These are phyloP conservation scores for Marmota flaviventris DNA, from an alignment of 2,113 vertebrate genomes.

Conservation along the genomic window DNA sequence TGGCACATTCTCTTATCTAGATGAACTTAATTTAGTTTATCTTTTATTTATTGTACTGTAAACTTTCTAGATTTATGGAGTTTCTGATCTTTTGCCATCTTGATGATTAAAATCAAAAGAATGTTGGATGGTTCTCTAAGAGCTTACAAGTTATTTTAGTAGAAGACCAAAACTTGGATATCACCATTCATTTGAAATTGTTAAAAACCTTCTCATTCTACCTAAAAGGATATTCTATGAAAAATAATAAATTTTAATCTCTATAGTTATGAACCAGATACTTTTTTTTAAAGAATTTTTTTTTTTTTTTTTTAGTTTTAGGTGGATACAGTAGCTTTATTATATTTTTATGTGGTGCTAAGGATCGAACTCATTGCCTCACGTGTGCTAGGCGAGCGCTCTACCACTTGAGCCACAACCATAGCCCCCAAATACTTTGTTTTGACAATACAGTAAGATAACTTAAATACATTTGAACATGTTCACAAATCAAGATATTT, in stretches of 20 bases:
- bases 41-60: slow-evolving; percentile 41
- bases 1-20: slow-evolving; percentile 29
- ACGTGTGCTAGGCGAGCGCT: too few relatives aligned
- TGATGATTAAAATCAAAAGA: slow-evolving; percentile 55
- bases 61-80: slow-evolving; percentile 2
- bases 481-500: background rate
- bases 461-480: slow-evolving; percentile 19
- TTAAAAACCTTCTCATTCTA: slow-evolving; percentile 54
- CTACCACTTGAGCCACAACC: too few relatives aligned
- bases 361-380: too few relatives aligned
- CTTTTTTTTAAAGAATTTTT: background rate
- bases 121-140: background rate
- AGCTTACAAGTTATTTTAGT: slow-evolving; percentile 36
- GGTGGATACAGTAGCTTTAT: too few relatives aligned
- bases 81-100: slow-evolving; percentile 4
- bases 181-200: slow-evolving; percentile 20
- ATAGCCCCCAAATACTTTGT: background rate
- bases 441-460: slow-evolving; percentile 20
- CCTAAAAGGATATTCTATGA: slow-evolving; percentile 31
- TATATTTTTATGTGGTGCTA: too few relatives aligned
- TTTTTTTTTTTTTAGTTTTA: too few relatives aligned
- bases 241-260: slow-evolving; percentile 27
- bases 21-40: slow-evolving; percentile 42
- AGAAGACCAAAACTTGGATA: slow-evolving; percentile 29
- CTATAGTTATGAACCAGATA: background rate